Conservation (phyloP, 2,113 vertebrate species). For the Pluvialis apricaria region DNA sequence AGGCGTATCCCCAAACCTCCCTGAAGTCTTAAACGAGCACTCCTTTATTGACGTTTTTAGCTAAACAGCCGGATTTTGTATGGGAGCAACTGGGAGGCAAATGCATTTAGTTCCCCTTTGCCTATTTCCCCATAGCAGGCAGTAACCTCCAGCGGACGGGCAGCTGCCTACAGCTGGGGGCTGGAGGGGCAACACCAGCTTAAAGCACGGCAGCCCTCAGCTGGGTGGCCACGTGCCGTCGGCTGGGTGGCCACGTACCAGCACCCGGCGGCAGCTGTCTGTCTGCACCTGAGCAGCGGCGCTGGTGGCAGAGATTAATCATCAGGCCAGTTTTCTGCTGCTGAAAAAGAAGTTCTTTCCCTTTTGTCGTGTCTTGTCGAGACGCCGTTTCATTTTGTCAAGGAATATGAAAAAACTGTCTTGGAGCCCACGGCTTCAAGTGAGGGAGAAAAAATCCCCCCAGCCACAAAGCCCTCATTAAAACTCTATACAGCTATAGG, state of each 20-base stretch:
- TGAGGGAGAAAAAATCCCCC: neutral
- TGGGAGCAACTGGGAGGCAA: neutral
- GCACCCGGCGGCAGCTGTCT: accelerated
- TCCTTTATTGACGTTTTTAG: neutral
- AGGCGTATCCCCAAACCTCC: neutral
- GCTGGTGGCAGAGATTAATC: neutral
- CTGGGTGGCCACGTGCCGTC: accelerated
- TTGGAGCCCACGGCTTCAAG: neutral
- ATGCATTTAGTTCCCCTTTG: neutral
- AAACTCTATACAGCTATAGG: neutral
- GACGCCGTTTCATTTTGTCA: neutral
- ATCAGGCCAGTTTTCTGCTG: neutral
- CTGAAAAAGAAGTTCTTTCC: neutral
- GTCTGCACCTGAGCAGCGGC: accelerated
- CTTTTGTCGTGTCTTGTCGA: neutral
- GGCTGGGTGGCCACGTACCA: neutral
- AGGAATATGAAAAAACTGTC: neutral
- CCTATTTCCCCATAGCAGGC: neutral
- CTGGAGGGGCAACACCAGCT: neutral
- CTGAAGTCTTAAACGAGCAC: neutral
- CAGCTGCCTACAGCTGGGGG: neutral
- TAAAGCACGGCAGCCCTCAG: neutral
- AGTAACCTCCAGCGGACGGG: neutral
- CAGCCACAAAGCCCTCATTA: neutral
- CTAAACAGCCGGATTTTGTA: neutral